These are phyloP conservation scores for Chelon labrosus DNA, from an alignment of 2,797 vertebrate genomes.

Conservation along the genomic window DNA sequence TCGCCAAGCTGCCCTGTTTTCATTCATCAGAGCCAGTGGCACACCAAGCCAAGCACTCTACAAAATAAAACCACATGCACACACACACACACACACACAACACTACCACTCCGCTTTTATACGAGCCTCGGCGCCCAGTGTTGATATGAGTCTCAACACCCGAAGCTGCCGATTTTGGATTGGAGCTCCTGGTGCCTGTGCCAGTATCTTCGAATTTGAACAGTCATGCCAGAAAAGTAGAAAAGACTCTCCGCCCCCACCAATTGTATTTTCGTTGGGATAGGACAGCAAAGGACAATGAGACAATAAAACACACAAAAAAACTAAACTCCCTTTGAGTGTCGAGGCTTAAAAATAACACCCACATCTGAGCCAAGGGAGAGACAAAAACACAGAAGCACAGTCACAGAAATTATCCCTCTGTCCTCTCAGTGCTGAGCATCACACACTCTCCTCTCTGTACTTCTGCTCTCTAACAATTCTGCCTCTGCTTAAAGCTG, in stretches of 20 bases:
- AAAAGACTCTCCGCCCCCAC: not conserved
- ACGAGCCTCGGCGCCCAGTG: no score
- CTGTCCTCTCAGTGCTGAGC: not conserved
- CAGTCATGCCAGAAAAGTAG: conserved; percentile 32
- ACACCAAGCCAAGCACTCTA: conserved; percentile 55
- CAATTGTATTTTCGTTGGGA: not conserved
- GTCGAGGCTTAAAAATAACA: not conserved
- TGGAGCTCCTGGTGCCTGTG: conserved; percentile 36
- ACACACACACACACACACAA: not conserved
- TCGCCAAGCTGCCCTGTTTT: conserved; percentile 60
- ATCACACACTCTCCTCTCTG: not conserved
- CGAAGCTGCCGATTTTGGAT: conserved; percentile 50
- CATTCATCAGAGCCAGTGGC: conserved; percentile 69
- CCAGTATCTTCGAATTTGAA: conserved; percentile 49
- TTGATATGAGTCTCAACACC: conserved; percentile 32
- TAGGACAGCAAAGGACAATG: not conserved
- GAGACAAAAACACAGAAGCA: not conserved
- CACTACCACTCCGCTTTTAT: conserved; percentile 9
- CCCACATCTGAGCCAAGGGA: not conserved
- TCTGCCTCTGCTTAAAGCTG: conserved; percentile 4
- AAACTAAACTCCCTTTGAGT: not conserved
- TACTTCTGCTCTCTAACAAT: not conserved
- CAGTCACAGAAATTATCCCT: not conserved
- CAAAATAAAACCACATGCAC: conserved; percentile 54
- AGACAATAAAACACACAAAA: not conserved